phyloP scores from a whole-genome alignment of 2,888 invertebrate genomes.

The Diaperis boleti region DNA sequence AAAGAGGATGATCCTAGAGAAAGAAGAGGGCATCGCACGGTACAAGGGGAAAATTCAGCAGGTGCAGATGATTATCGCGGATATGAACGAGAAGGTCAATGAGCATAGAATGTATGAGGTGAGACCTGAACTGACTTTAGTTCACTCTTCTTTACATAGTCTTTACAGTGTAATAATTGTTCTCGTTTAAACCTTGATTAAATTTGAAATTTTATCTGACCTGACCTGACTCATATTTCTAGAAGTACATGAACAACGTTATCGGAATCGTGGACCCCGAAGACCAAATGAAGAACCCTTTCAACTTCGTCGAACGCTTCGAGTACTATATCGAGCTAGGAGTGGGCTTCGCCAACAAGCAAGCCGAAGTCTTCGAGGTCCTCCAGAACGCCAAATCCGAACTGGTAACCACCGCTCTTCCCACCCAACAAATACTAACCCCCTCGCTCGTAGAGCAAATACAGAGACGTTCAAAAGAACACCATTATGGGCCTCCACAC shows the following conservation, averaged over 20 bases:
- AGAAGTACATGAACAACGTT: constrained; percentile 15
- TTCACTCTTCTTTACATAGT: too few relatives aligned
- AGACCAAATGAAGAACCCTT: too few relatives aligned
- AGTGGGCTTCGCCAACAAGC: not conserved
- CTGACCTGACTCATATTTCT: too few relatives aligned
- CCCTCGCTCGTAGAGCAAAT: constrained; percentile 1
- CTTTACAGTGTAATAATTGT: too few relatives aligned
- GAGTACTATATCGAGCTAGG: constrained; percentile 1
- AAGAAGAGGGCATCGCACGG: not conserved
- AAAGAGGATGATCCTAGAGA: not conserved
- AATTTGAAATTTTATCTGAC: too few relatives aligned
- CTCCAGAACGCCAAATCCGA: constrained; percentile 7
- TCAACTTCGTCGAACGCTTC: not conserved
- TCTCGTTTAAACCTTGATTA: too few relatives aligned
- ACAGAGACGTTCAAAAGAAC: not conserved
- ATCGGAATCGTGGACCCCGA: not conserved
- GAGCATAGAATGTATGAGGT: constrained; percentile 11
- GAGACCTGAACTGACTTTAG: too few relatives aligned
- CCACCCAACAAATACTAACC: not conserved
- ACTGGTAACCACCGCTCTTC: not conserved
- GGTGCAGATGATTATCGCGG: not conserved
- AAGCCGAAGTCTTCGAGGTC: not conserved
- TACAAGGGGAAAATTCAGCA: not conserved
- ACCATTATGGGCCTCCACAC: constrained; percentile 15
- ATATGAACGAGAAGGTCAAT: not conserved